phyloP scores from a whole-genome alignment of 2,888 invertebrate species.

The Miltochrista miniata region DNA sequence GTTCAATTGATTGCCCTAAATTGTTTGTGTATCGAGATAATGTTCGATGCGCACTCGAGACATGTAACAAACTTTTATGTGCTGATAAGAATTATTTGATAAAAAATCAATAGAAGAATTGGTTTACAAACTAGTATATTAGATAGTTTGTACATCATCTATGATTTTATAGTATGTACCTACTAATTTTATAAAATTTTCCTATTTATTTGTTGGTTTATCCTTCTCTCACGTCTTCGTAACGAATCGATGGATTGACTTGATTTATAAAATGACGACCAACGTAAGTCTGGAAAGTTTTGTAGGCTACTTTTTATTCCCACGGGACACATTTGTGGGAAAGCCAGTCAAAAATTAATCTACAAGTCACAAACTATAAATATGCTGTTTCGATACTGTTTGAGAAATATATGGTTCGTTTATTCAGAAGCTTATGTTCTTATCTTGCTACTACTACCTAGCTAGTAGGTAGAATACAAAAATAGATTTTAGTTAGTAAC shows the following conservation, averaged over 20 bases:
- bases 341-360: neutral
- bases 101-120: neutral
- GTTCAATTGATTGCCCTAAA: constrained; percentile 54
- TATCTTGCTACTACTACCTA: constrained; percentile 13
- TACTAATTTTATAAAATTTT: too few relatives aligned
- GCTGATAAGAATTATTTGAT: neutral
- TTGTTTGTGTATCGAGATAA: constrained; percentile 46
- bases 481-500: constrained; percentile 60
- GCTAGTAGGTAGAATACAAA: constrained; percentile 25
- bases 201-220: too few relatives aligned
- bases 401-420: constrained; percentile 10
- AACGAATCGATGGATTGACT: too few relatives aligned
- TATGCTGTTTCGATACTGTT: constrained; percentile 6
- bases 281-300: too few relatives aligned
- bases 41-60: constrained; percentile 34
- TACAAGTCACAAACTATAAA: constrained; percentile 11
- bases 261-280: too few relatives aligned
- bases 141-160: too few relatives aligned
- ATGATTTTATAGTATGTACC: too few relatives aligned
- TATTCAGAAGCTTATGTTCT: constrained; percentile 22
- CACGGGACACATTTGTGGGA: too few relatives aligned
- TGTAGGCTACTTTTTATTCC: too few relatives aligned
- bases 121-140: too few relatives aligned
- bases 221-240: too few relatives aligned
- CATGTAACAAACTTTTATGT: neutral